These are phyloP conservation scores for Trogon surrucura DNA, from an alignment of 2,113 vertebrate genomes.

Conservation along the genomic window DNA sequence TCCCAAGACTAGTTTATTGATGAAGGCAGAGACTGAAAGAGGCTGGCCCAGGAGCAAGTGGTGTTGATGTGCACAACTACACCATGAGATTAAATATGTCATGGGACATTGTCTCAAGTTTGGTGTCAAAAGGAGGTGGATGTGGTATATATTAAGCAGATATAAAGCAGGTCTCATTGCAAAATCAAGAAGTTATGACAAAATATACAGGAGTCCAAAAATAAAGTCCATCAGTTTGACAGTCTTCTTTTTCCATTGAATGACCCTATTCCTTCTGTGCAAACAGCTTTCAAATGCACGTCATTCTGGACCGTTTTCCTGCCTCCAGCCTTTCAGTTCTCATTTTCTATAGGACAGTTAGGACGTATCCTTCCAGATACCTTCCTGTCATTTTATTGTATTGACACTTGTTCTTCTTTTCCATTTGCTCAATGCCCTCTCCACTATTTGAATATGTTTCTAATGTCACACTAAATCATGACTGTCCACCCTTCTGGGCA, in stretches of 20 bases:
- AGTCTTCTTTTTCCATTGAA: not conserved
- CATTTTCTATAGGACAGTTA: not conserved
- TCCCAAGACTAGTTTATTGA: not conserved
- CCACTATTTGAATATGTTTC: not conserved
- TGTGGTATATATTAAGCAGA: not conserved
- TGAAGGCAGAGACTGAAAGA: not conserved
- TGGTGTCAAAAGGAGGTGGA: not conserved
- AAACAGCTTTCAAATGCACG: not conserved
- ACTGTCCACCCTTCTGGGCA: not conserved
- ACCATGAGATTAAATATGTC: not conserved
- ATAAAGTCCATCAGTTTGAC: not conserved
- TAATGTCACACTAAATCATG: not conserved
- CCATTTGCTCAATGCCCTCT: not conserved
- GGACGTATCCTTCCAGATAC: not conserved
- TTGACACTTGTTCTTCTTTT: not conserved
- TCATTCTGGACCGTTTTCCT: not conserved
- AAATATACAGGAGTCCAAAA: not conserved
- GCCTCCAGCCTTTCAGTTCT: not conserved
- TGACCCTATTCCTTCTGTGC: not conserved
- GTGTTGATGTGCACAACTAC: not conserved
- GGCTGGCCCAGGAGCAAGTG: not conserved
- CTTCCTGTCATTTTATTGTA: not conserved
- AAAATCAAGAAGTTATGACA: not conserved
- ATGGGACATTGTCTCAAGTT: not conserved
- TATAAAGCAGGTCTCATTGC: not conserved